These are phyloP conservation scores for Morelia viridis DNA, from an alignment of 2,797 vertebrate species.

Conservation along the genomic window DNA sequence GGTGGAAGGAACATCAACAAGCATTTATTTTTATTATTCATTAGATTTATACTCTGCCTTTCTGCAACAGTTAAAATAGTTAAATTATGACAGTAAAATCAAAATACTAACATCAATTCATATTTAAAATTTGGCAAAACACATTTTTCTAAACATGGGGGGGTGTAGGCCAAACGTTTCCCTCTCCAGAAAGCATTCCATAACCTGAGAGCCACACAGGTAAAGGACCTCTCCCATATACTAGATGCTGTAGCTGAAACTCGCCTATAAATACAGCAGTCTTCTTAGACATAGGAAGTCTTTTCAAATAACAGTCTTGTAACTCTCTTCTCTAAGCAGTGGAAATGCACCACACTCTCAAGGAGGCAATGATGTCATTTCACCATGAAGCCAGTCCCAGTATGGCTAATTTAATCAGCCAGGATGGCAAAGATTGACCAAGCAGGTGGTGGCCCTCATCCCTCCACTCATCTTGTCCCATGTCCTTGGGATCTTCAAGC, in stretches of 20 bases:
- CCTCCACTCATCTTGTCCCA: background rate
- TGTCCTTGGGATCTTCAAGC: background rate
- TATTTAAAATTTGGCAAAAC: background rate
- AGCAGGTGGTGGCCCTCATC: background rate
- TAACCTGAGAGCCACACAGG: background rate
- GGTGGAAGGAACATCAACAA: background rate
- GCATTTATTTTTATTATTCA: background rate
- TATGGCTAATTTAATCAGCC: constrained; percentile 21
- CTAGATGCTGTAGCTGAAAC: background rate
- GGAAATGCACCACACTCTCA: background rate
- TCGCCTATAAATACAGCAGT: background rate
- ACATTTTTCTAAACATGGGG: background rate
- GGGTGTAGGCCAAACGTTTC: background rate
- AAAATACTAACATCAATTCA: background rate
- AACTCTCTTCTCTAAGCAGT: background rate
- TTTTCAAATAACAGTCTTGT: constrained; percentile 32
- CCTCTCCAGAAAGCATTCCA: background rate
- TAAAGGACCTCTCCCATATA: background rate
- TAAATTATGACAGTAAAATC: background rate
- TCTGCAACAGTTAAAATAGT: background rate
- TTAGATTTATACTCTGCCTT: background rate
- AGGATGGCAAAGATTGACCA: background rate
- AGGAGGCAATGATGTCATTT: constrained; percentile 46
- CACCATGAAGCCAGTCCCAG: background rate
- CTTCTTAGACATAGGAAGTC: constrained; percentile 23